phyloP scores from a whole-genome alignment of 1,140 invertebrate genomes.

The Hyles euphorbiae region DNA sequence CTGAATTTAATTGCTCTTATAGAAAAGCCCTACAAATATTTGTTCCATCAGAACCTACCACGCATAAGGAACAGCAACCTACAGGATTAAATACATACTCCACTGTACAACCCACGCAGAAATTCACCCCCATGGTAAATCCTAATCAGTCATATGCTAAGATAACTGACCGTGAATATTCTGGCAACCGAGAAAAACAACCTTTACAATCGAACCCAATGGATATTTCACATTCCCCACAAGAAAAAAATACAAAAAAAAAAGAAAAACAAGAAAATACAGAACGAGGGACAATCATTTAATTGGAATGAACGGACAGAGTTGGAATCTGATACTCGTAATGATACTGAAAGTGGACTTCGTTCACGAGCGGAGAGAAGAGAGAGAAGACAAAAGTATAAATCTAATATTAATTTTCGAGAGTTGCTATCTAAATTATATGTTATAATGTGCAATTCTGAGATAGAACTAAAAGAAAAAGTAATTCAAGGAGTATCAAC shows the following conservation, averaged over 20 bases:
- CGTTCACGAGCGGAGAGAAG: too few species aligned
- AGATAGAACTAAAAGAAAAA: constrained; percentile 12
- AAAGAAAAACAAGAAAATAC: neutral
- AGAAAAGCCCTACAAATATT: constrained; percentile 1
- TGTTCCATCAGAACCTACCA: neutral
- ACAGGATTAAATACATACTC: too few species aligned
- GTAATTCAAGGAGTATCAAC: constrained; percentile 9
- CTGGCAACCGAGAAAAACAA: neutral
- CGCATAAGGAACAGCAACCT: neutral
- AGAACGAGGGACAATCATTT: too few species aligned
- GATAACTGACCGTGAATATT: too few species aligned
- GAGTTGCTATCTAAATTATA: neutral
- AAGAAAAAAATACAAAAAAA: too few species aligned
- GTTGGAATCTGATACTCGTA: too few species aligned
- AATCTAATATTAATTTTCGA: neutral
- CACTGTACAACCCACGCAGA: neutral
- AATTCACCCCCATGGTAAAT: neutral
- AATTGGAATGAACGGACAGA: too few species aligned
- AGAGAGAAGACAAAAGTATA: neutral
- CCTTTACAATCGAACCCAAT: too few species aligned
- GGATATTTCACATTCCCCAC: too few species aligned
- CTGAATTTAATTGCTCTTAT: constrained; percentile 6
- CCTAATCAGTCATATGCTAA: too few species aligned
- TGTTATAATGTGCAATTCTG: constrained; percentile 4
- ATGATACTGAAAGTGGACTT: too few species aligned